Evolutionary conservation across 2,113 vertebrate species (phyloP), one percentile per base, ranked within the genome.

Genomic region (Takifugu flavidus): DNA sequence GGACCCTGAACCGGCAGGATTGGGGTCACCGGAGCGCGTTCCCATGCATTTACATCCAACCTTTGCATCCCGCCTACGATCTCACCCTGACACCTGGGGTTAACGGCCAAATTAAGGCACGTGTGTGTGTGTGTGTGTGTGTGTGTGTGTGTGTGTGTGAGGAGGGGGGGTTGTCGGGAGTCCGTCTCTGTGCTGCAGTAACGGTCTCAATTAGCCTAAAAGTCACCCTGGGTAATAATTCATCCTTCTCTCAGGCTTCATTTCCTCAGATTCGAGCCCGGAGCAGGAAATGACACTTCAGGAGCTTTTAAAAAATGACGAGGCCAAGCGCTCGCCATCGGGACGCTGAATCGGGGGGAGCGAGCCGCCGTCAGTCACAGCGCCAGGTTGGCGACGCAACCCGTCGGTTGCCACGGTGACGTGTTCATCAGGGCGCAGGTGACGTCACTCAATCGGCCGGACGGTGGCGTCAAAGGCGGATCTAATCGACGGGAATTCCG

Each of bases 281-380:
- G 79, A 74, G 65, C 79, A 82, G 88, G 86, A 89, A 87, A 87
- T 86, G 86, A 87, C 84, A 87, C 85, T 86, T 80, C 81, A 78
- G 75, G 81, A 86, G 85, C 82, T 82, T 84, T 88, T 82, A 78
- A 85, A 87, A 86, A 84, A 87, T 79, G 83, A 86, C 70, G 78
- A 83, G 79, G 82, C 81, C 72, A 80, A 85, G 79, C 76, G 51
- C 55, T 20, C 61, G 82, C 62, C 69, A 78, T 82, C 71, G 43
- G 20, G 74, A 72, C 69, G 60, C 74, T 87, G 87, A 87, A 87
- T 88, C 86, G 83, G 86, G 63, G 72, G 72, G 53, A 50, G 42
- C 42, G 6, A 2, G 42, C 42, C 13, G 42, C 1, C 42, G 42
- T 6, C 3, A 67, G 66, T 46, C 72, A 57, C 64, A 14, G 70